A percentile compares a stretch with the other conserved stretches of the same genome.
phyloP scores from a whole-genome alignment of 2,888 invertebrate species.

The Polydrusus pterygomalis region DNA sequence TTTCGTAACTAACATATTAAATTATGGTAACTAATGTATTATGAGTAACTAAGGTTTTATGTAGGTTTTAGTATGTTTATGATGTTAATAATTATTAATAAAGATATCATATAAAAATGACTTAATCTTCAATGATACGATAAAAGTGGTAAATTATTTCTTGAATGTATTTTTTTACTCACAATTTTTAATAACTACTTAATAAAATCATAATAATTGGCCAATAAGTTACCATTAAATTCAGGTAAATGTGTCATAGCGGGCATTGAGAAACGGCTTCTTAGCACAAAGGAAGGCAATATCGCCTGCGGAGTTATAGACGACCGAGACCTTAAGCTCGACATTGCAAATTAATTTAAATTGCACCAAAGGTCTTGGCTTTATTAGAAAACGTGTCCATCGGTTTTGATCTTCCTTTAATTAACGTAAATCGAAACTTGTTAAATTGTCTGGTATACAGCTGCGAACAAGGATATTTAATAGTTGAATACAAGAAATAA shows the following conservation, averaged over 20 bases:
- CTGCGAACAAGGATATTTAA: too few relatives aligned
- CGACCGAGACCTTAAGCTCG: conserved; percentile 42
- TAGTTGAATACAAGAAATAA: too few relatives aligned
- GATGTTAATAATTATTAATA: too few relatives aligned
- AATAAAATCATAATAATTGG: background rate
- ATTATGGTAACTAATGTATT: too few relatives aligned
- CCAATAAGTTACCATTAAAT: background rate
- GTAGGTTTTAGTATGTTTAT: too few relatives aligned
- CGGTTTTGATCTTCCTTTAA: conserved; percentile 14
- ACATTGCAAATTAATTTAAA: conserved; percentile 44
- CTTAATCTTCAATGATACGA: too few relatives aligned
- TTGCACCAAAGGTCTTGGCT: conserved; percentile 42
- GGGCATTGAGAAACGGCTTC: conserved; percentile 19
- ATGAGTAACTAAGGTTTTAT: too few relatives aligned
- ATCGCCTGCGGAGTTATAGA: conserved; percentile 38
- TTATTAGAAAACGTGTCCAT: conserved; percentile 31
- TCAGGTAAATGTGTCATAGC: conserved; percentile 4
- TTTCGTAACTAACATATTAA: too few relatives aligned
- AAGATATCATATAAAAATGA: too few relatives aligned
- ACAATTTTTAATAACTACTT: too few relatives aligned
- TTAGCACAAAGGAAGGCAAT: conserved; percentile 39
- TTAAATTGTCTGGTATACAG: background rate
- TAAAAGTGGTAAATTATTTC: too few relatives aligned
- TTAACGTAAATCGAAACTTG: conserved; percentile 1
- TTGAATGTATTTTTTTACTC: too few relatives aligned